phyloP scores from a whole-genome alignment of 2,888 invertebrate genomes.

The Strigamia maritima region DNA sequence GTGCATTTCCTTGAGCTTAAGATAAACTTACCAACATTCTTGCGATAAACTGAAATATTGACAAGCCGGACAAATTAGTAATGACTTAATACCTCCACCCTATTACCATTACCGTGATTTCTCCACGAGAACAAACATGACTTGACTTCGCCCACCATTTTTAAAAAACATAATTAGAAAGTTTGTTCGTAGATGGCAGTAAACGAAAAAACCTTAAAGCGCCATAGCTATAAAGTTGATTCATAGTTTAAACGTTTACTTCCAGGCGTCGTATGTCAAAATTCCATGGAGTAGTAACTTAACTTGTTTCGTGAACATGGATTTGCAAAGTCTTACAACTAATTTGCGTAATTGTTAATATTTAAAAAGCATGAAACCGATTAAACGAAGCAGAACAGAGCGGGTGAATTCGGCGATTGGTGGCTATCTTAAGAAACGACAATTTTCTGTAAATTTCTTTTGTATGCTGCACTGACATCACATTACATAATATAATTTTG shows the following conservation, averaged over 20 bases:
- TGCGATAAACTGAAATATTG: not conserved
- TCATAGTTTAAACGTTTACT: too few species aligned
- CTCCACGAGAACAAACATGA: slow-evolving; percentile 24
- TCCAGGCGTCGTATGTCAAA: too few species aligned
- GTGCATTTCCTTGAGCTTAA: not conserved
- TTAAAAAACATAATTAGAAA: not conserved
- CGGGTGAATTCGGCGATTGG: slow-evolving; percentile 39
- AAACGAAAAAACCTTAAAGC: not conserved
- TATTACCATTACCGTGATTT: not conserved
- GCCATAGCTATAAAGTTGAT: too few species aligned
- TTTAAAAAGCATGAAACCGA: not conserved
- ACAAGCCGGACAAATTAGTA: not conserved
- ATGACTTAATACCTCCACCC: slow-evolving; percentile 2
- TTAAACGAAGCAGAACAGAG: slow-evolving; percentile 41
- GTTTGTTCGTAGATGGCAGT: not conserved
- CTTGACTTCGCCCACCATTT: slow-evolving; percentile 27
- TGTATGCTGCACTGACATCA: not conserved
- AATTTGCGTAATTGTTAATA: too few species aligned
- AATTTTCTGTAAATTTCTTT: slow-evolving; percentile 39
- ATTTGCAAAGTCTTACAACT: too few species aligned
- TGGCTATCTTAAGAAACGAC: slow-evolving; percentile 39
- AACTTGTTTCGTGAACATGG: too few species aligned
- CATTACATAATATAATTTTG: not conserved
- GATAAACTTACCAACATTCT: slow-evolving; percentile 13
- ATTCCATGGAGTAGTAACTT: too few species aligned